These are phyloP conservation scores for Neolamprologus caudopunctatus DNA, from an alignment of 2,113 vertebrate genomes.

Conservation along the genomic window DNA sequence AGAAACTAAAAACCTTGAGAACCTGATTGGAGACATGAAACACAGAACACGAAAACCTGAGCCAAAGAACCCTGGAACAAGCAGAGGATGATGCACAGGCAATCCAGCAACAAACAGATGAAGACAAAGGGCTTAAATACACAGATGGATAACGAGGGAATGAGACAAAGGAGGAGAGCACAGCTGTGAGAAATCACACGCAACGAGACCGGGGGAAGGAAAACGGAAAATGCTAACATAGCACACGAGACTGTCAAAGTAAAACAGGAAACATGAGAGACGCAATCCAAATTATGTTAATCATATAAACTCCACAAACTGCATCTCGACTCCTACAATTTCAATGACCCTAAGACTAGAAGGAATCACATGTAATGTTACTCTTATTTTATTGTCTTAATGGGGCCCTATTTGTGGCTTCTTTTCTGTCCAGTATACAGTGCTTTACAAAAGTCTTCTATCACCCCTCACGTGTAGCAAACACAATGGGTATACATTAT, in stretches of 20 bases:
- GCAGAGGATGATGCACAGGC: accelerated
- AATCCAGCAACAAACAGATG: not conserved
- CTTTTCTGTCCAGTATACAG: not conserved
- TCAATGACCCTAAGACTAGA: not conserved
- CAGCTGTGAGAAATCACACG: not conserved
- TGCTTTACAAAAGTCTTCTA: not conserved
- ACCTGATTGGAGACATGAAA: not conserved
- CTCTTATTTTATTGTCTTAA: not conserved
- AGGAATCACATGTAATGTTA: not conserved
- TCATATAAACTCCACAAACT: not conserved
- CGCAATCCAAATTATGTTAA: not conserved
- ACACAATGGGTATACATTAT: not conserved
- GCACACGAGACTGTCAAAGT: not conserved
- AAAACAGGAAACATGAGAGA: not conserved
- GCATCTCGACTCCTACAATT: not conserved
- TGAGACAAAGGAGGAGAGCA: not conserved
- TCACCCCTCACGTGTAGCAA: not conserved
- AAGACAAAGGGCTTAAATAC: not conserved
- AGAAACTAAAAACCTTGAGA: not conserved
- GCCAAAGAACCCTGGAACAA: not conserved
- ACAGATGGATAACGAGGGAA: not conserved
- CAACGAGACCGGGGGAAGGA: not conserved
- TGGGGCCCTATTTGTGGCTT: not conserved
- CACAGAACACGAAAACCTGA: not conserved
- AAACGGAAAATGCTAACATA: not conserved